Percentiles rank a stretch among this genome's conserved stretches.
These are phyloP conservation scores for Bathynomus jamesi DNA, from an alignment of 1,140 invertebrate genomes.

Conservation along the genomic window DNA sequence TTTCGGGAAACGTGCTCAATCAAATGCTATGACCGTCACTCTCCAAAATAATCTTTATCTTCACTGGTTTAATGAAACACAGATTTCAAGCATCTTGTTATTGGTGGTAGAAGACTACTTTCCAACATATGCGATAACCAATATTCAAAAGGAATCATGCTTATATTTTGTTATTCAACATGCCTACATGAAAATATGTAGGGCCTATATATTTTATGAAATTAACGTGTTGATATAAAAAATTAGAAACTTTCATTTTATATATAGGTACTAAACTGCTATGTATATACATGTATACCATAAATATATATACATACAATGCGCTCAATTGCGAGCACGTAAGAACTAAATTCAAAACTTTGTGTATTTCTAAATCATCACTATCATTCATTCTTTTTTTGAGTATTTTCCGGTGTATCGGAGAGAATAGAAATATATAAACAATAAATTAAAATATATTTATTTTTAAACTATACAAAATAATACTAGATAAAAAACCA, in stretches of 20 bases:
- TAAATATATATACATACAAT: background rate
- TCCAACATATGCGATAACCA: no score
- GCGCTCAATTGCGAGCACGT: background rate
- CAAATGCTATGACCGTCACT: no score
- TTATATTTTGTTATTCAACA: background rate
- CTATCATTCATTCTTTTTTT: background rate
- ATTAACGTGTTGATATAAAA: background rate
- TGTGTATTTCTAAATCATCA: no score
- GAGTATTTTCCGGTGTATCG: background rate
- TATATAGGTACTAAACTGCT: background rate
- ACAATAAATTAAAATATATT: slow-evolving; percentile 1
- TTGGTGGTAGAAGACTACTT: background rate
- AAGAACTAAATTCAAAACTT: no score
- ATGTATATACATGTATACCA: background rate
- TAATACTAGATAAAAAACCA: background rate
- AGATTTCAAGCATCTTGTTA: background rate
- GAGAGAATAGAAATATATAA: background rate
- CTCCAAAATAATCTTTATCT: no score
- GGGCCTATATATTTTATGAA: background rate
- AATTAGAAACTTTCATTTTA: background rate
- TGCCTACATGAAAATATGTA: background rate
- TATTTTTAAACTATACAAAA: background rate
- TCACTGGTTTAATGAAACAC: background rate
- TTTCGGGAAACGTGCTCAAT: no score
- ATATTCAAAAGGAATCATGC: no score